Base-by-base conservation (phyloP, 2,113 vertebrate genomes). In the Embiotoca jacksoni region DNA sequence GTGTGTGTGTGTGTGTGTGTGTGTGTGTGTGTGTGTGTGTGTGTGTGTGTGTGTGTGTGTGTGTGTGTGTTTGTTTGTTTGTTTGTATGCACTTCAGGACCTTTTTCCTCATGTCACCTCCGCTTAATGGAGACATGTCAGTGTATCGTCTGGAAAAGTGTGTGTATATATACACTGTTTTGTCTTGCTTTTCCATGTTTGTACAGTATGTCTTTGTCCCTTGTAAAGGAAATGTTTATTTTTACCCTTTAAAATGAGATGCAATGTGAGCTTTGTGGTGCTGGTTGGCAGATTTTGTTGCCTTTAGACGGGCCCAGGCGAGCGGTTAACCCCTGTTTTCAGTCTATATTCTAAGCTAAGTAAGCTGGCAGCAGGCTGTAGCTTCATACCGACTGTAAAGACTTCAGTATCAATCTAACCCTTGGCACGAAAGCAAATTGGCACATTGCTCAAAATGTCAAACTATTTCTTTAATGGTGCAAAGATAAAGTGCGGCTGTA, bases 61-160 rank as follows among this genome's bases (percentile, higher is more conserved):
- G 23, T 23, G 23, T 23, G 23, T 23, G 1, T 23, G 23, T 23
- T 23, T 23, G 23, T 23, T 23, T 23, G 23, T 23, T 23, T 23
- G 23, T 53, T 32, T 52, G 53, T 54, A 44, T 65, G 67, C 13
- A 23, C 66, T 60, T 16, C 3, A 37, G 7, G 50, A 53, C 71
- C 9, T 72, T 76, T 23, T 71, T 82, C 50, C 63, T 52, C 2
- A 30, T 53, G 59, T 65, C 49, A 74, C 31, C 60, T 70, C 81
- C 33, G 11, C 35, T 78, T 59, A 35, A 81, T 73, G 68, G 23
- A 71, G 60, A 39, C 36, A 30, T 60, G 41, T 70, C 73, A 36
- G 33, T 31, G 49, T 61, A 32, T 61, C 7, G 49, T 37, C 44
- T 30, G 30, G 35, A 8, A 23, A 55, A 72, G 23, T 30, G 16